These are phyloP conservation scores for Hirtodrosophila alboralis DNA, from an alignment of 2,888 invertebrate species.

Conservation along the genomic window DNA sequence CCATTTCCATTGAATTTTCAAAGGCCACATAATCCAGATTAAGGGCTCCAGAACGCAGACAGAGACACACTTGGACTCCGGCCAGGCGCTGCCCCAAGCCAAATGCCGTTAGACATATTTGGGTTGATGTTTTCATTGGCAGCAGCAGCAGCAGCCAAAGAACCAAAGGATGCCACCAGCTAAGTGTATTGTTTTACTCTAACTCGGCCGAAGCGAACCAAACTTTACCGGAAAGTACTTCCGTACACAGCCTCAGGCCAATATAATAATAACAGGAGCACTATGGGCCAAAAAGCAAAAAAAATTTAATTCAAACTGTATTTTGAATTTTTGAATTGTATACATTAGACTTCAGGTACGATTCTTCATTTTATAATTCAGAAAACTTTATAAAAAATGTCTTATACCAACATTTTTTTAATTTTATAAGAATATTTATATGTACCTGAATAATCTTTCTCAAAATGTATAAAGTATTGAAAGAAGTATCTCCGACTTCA, in stretches of 20 bases:
- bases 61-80: constrained; percentile 51
- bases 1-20: constrained; percentile 63
- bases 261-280: constrained; percentile 2
- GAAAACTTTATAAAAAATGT: too few relatives aligned
- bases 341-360: too few relatives aligned
- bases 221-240: constrained; percentile 18
- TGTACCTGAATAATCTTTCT: too few relatives aligned
- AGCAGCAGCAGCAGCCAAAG: constrained; percentile 25
- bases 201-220: constrained; percentile 9
- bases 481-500: too few relatives aligned
- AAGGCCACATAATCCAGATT: constrained; percentile 66
- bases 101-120: constrained; percentile 61
- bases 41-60: constrained; percentile 45
- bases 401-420: too few relatives aligned
- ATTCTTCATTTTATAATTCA: too few relatives aligned
- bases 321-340: constrained; percentile 6
- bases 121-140: constrained; percentile 70
- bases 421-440: too few relatives aligned
- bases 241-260: background rate
- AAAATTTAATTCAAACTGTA: constrained; percentile 1
- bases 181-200: constrained; percentile 60
- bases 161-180: constrained; percentile 23
- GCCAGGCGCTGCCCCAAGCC: constrained; percentile 53
- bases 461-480: too few relatives aligned
- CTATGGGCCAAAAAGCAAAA: constrained; percentile 5